Conservation (phyloP, 2,888 invertebrate genomes). For the Metellina segmentata region DNA sequence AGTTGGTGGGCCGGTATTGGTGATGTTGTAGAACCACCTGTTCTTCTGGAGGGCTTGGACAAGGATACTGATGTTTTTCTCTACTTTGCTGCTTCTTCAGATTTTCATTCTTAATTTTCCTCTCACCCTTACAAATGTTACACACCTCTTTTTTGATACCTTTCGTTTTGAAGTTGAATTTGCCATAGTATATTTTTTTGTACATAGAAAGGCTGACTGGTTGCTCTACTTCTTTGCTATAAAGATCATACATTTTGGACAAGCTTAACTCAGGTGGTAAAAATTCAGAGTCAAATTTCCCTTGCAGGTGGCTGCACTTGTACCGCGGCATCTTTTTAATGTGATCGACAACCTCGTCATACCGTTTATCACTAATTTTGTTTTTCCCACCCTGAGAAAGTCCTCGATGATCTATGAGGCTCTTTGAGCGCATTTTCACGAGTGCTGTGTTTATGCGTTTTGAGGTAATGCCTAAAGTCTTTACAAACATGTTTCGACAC, state of each 20-base stretch:
- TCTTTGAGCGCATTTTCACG: conserved; percentile 70
- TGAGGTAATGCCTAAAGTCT: conserved; percentile 68
- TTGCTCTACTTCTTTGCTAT: conserved; percentile 66
- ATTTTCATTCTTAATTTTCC: conserved; percentile 60
- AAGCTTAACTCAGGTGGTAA: conserved; percentile 66
- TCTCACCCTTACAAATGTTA: conserved; percentile 68
- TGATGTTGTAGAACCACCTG: conserved; percentile 58
- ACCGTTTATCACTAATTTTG: conserved; percentile 65
- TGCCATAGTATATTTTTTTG: conserved; percentile 73
- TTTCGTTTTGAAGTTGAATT: conserved; percentile 68
- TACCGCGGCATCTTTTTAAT: conserved; percentile 73
- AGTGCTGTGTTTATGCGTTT: conserved; percentile 71
- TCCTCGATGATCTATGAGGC: conserved; percentile 64
- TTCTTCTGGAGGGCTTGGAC: conserved; percentile 56
- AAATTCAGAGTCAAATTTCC: conserved; percentile 64
- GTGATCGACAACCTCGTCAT: conserved; percentile 71
- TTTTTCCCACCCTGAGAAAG: conserved; percentile 72
- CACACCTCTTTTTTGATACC: conserved; percentile 66
- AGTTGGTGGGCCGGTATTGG: conserved; percentile 56
- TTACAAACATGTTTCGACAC: conserved; percentile 70
- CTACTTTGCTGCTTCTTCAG: conserved; percentile 57
- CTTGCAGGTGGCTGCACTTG: conserved; percentile 67
- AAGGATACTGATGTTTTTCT: conserved; percentile 51
- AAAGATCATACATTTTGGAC: conserved; percentile 74
- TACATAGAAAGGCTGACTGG: conserved; percentile 72